A percentile compares a stretch with the other conserved stretches of the same genome.
These are phyloP conservation scores for Morpho helenor DNA, from an alignment of 2,888 invertebrate species.

Conservation along the genomic window DNA sequence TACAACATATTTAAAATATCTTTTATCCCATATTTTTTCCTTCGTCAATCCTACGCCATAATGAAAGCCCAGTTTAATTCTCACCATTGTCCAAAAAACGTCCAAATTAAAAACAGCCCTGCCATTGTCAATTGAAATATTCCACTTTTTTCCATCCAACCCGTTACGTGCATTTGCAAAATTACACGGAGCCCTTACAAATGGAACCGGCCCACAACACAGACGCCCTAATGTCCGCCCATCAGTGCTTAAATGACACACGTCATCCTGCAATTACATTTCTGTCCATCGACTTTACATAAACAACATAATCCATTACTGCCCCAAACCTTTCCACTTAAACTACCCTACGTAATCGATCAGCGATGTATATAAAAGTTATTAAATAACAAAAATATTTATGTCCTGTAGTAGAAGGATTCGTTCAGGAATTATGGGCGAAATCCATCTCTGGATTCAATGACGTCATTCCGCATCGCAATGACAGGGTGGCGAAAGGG, in stretches of 20 bases:
- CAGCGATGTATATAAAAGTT: slow-evolving; percentile 37
- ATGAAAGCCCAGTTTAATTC: slow-evolving; percentile 4
- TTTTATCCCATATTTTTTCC: too few relatives aligned
- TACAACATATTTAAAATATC: too few relatives aligned
- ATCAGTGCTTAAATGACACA: slow-evolving; percentile 73
- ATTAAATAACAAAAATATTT: slow-evolving; percentile 1
- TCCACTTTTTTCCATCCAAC: slow-evolving; percentile 49
- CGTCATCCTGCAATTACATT: slow-evolving; percentile 68
- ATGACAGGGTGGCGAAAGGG: slow-evolving; percentile 70
- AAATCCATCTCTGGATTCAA: slow-evolving; percentile 72
- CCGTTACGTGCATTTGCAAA: slow-evolving; percentile 65
- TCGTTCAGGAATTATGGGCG: slow-evolving; percentile 71
- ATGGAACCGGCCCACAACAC: slow-evolving; percentile 65
- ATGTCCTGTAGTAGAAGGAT: slow-evolving; percentile 35
- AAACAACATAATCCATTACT: slow-evolving; percentile 36
- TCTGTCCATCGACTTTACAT: slow-evolving; percentile 23
- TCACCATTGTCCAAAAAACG: slow-evolving; percentile 11
- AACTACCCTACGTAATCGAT: neutral
- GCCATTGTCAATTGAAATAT: slow-evolving; percentile 50
- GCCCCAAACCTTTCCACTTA: neutral
- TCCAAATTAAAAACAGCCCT: slow-evolving; percentile 27
- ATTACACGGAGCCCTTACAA: slow-evolving; percentile 66
- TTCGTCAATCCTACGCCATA: neutral
- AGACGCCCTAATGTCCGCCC: slow-evolving; percentile 75
- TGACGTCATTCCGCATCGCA: slow-evolving; percentile 73